These are phyloP conservation scores for Chitala chitala DNA, from an alignment of 2,113 vertebrate species.

Conservation along the genomic window DNA sequence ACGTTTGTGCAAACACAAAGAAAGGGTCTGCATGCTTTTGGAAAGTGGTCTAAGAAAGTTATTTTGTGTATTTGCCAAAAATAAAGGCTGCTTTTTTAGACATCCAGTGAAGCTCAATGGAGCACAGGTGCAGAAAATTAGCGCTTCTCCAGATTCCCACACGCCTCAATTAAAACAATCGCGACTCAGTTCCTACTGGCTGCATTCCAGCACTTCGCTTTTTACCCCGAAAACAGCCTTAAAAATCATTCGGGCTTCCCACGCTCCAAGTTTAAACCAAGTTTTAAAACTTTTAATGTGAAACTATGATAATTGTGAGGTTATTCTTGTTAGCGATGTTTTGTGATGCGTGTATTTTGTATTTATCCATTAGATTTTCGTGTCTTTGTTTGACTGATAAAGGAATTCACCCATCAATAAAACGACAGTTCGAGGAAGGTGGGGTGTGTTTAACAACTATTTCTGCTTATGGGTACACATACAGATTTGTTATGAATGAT, in stretches of 20 bases:
- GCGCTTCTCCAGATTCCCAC: not conserved
- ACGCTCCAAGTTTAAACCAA: not conserved
- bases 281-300: not conserved
- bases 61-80: not conserved
- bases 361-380: too few relatives aligned
- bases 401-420: too few relatives aligned
- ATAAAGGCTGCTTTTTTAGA: conserved; percentile 4
- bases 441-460: too few relatives aligned
- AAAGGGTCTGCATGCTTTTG: not conserved
- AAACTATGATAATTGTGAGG: too few relatives aligned
- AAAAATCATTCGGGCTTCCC: not conserved
- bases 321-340: too few relatives aligned
- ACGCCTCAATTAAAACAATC: conserved; percentile 22
- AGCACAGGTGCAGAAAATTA: conserved; percentile 31
- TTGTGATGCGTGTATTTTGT: too few relatives aligned
- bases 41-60: not conserved
- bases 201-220: conserved; percentile 7
- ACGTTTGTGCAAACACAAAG: too few relatives aligned
- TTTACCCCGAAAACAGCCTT: not conserved
- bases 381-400: too few relatives aligned
- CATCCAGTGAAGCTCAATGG: not conserved
- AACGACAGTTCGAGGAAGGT: too few relatives aligned
- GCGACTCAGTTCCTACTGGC: conserved; percentile 20
- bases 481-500: too few relatives aligned
- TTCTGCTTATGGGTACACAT: too few relatives aligned